Percentiles rank a stretch among this genome's conserved stretches.
Evolutionary conservation across 2,888 invertebrate species (phyloP).

Genomic region (Aricia artaxerxes): DNA sequence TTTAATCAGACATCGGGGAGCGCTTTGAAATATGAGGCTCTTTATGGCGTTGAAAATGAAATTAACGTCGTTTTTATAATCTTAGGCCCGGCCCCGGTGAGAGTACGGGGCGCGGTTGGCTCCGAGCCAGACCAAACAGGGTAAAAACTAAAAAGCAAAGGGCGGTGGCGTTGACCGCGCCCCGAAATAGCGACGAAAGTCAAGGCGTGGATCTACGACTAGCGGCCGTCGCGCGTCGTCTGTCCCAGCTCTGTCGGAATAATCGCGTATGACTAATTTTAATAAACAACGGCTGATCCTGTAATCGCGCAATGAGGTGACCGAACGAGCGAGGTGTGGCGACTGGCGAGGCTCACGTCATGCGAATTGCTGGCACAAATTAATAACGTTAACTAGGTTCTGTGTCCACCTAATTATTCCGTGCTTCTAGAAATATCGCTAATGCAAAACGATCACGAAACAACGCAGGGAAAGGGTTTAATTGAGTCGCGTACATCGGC

Average conservation of each 20-base stretch:
- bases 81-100: slow-evolving; percentile 48
- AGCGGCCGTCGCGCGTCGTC: slow-evolving; percentile 44
- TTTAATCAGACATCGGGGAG: slow-evolving; percentile 17
- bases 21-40: slow-evolving; percentile 32
- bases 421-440: slow-evolving; percentile 21
- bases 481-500: neutral
- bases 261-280: slow-evolving; percentile 31
- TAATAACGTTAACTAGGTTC: slow-evolving; percentile 26
- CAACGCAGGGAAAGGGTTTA: slow-evolving; percentile 12
- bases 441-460: slow-evolving; percentile 28
- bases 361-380: slow-evolving; percentile 22
- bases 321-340: slow-evolving; percentile 25
- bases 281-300: slow-evolving; percentile 8
- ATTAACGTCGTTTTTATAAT: slow-evolving; percentile 49
- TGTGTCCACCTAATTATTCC: slow-evolving; percentile 26
- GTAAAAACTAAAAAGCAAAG: slow-evolving; percentile 78
- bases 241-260: slow-evolving; percentile 44
- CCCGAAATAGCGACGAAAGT: slow-evolving; percentile 77
- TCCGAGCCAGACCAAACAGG: slow-evolving; percentile 73
- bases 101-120: slow-evolving; percentile 69
- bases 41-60: slow-evolving; percentile 48
- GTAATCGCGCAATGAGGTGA: neutral
- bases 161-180: slow-evolving; percentile 69
- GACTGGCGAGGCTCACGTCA: neutral
- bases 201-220: slow-evolving; percentile 66